Conservation (phyloP, 2,888 invertebrate genomes). For the Malachius bipustulatus region DNA sequence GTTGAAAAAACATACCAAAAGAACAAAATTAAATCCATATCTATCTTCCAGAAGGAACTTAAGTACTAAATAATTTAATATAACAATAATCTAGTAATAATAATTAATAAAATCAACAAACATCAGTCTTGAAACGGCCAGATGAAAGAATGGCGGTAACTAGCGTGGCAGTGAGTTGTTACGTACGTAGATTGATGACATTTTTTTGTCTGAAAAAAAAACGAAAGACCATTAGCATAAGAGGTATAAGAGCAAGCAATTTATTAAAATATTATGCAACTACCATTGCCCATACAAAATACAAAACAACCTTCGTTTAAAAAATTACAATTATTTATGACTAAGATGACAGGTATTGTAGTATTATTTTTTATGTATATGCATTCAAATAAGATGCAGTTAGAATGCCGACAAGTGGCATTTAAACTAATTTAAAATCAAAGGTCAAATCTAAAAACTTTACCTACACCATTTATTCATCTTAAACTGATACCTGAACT, state of each 20-base stretch:
- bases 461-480: conserved; percentile 25
- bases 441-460: conserved; percentile 27
- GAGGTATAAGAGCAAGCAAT: too few species aligned
- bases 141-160: conserved; percentile 35
- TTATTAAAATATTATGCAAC: too few species aligned
- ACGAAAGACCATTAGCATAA: conserved; percentile 18
- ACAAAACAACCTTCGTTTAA: too few species aligned
- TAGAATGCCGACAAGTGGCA: conserved; percentile 35
- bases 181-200: conserved; percentile 14
- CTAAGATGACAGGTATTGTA: too few species aligned
- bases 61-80: conserved; percentile 38
- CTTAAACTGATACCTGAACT: too few species aligned
- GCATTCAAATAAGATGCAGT: conserved; percentile 25
- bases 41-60: too few species aligned
- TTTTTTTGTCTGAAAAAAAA: conserved; percentile 30
- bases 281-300: too few species aligned
- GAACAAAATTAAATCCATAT: too few species aligned
- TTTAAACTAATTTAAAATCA: conserved; percentile 26
- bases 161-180: conserved; percentile 36
- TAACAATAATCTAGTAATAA: conserved; percentile 34
- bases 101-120: conserved; percentile 38
- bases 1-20: too few species aligned
- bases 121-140: conserved; percentile 38
- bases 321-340: too few species aligned
- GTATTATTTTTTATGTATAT: too few species aligned